phyloP scores from a whole-genome alignment of 2,797 vertebrate species.

The Enteromius trimaculatus region DNA sequence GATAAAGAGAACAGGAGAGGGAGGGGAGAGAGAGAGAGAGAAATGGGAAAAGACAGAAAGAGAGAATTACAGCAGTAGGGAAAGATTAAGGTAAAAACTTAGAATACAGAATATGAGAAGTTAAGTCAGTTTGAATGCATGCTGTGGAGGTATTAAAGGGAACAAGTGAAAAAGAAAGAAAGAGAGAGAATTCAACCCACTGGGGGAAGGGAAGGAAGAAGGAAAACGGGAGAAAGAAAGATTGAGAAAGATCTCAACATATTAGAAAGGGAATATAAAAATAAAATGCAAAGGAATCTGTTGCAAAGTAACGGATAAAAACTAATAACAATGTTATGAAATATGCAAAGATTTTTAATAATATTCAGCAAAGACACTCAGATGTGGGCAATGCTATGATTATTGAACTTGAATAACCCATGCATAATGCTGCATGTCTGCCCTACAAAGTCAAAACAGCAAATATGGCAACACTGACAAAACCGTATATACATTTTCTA shows the following conservation, averaged over 20 bases:
- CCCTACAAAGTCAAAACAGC: background rate
- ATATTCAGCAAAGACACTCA: background rate
- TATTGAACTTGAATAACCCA: background rate
- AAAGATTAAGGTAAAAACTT: conserved; percentile 48
- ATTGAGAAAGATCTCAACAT: background rate
- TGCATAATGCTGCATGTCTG: background rate
- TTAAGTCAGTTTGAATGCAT: conserved; percentile 59
- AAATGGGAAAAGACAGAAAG: conserved; percentile 45
- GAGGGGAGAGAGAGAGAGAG: conserved; percentile 69
- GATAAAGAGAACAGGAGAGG: conserved; percentile 63
- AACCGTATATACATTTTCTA: background rate
- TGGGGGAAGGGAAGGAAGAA: conserved; percentile 29
- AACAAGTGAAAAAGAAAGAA: conserved; percentile 19
- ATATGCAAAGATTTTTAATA: background rate
- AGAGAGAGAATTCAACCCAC: conserved; percentile 4
- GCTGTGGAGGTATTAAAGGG: conserved; percentile 64
- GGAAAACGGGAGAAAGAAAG: conserved; percentile 21
- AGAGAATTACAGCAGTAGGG: conserved; percentile 25
- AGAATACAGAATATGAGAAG: conserved; percentile 39
- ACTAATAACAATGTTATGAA: background rate
- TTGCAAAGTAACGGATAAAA: background rate
- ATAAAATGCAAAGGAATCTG: background rate
- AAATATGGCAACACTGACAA: background rate
- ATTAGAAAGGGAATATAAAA: background rate
- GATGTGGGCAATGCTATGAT: background rate